Percentiles rank a stretch among this genome's conserved stretches.
Conservation (phyloP, 2,888 invertebrate species). For the Sesia apiformis region DNA sequence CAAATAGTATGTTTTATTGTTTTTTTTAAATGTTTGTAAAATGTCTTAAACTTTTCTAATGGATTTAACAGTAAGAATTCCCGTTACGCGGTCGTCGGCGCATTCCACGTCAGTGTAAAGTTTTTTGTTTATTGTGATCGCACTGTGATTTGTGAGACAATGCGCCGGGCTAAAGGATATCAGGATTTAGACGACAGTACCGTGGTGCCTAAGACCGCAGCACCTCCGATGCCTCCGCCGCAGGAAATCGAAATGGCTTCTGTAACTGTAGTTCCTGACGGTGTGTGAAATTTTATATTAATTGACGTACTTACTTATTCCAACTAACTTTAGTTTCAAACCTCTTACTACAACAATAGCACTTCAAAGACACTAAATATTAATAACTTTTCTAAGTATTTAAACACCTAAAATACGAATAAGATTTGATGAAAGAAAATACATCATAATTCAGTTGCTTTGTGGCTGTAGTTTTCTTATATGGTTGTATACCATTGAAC, state of each 20-base stretch:
- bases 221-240: conserved; percentile 68
- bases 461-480: too few relatives aligned
- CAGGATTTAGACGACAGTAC: conserved; percentile 75
- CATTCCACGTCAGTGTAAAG: conserved; percentile 39
- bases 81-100: background rate
- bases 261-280: conserved; percentile 86
- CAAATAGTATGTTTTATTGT: too few relatives aligned
- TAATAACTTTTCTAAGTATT: too few relatives aligned
- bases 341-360: too few relatives aligned
- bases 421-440: too few relatives aligned
- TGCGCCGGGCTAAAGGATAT: conserved; percentile 75
- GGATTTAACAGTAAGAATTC: background rate
- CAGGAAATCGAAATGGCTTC: conserved; percentile 86
- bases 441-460: too few relatives aligned
- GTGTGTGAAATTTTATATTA: conserved; percentile 37
- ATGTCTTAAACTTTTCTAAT: background rate
- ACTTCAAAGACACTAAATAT: too few relatives aligned
- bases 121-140: conserved; percentile 12
- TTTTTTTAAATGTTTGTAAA: too few relatives aligned
- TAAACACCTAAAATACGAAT: too few relatives aligned
- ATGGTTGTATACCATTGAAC: too few relatives aligned
- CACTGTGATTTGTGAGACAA: conserved; percentile 20
- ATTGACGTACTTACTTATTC: too few relatives aligned
- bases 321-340: too few relatives aligned
- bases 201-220: conserved; percentile 37